Evolutionary conservation across 2,797 vertebrate genomes (phyloP).

Genomic region (Aselliscus stoliczkanus): DNA sequence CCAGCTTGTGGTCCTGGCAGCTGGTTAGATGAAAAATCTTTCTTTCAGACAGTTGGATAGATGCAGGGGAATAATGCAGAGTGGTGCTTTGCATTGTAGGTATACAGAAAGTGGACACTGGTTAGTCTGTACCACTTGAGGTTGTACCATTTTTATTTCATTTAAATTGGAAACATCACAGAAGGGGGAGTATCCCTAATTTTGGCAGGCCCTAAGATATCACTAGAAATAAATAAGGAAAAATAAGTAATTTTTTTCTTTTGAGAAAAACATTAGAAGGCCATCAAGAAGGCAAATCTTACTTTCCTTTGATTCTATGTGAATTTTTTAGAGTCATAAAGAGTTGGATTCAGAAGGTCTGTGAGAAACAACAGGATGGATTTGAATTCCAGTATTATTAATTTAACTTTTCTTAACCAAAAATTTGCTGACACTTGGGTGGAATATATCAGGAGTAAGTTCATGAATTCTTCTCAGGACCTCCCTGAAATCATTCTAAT

Average conservation of each 20-base stretch:
- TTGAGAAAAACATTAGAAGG: neutral
- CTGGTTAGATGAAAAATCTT: neutral
- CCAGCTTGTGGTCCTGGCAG: neutral
- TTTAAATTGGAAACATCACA: neutral
- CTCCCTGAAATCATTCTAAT: conserved; percentile 57
- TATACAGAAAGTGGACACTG: neutral
- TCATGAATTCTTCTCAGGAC: neutral
- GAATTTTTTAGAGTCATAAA: neutral
- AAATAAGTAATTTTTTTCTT: neutral
- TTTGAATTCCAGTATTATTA: accelerated
- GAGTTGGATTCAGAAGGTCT: neutral
- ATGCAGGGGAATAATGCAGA: neutral
- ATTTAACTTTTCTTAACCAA: accelerated
- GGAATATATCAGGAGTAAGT: neutral
- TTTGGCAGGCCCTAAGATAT: neutral
- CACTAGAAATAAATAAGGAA: neutral
- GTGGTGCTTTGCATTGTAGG: neutral
- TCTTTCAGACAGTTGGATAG: neutral
- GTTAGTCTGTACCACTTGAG: neutral
- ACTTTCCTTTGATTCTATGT: neutral
- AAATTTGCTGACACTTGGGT: accelerated
- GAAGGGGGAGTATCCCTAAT: neutral
- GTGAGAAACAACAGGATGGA: neutral
- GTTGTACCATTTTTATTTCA: neutral
- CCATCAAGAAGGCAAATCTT: neutral